Evolutionary conservation across 2,797 vertebrate genomes (phyloP).

Genomic region (Jordanella pulchra): DNA sequence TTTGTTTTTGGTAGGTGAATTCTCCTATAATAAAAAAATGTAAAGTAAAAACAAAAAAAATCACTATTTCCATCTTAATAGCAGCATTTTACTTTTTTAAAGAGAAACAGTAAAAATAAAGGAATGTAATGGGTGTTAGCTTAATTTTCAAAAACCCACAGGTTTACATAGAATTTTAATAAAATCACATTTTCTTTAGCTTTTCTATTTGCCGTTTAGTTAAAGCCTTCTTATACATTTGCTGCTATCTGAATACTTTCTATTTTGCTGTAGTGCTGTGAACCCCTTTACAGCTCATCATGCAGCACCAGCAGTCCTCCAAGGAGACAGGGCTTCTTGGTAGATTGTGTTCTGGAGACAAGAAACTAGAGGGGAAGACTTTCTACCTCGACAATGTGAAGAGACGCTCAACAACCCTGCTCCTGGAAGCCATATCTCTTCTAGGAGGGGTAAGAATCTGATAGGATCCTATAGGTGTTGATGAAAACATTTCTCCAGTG

Average conservation of each 20-base stretch:
- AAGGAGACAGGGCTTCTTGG: slow-evolving; percentile 56
- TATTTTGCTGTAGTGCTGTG: slow-evolving; percentile 8
- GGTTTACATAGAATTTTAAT: not conserved
- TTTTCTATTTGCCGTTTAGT: not conserved
- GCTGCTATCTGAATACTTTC: slow-evolving; percentile 17
- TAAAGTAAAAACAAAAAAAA: too few relatives aligned
- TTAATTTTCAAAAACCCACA: not conserved
- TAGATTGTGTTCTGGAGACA: slow-evolving; percentile 56
- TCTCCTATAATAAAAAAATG: too few relatives aligned
- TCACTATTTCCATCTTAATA: too few relatives aligned
- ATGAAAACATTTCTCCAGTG: not conserved
- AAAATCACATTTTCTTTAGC: not conserved
- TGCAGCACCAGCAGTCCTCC: slow-evolving; percentile 53
- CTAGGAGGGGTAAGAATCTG: slow-evolving; percentile 84
- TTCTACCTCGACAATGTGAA: slow-evolving; percentile 88
- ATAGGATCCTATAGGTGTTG: not conserved
- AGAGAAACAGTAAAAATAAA: not conserved
- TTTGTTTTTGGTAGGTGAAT: too few relatives aligned
- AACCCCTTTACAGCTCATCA: slow-evolving; percentile 36
- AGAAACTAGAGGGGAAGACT: slow-evolving; percentile 82
- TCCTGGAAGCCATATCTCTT: slow-evolving; percentile 77
- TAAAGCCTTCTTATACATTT: not conserved
- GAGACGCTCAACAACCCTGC: slow-evolving; percentile 73
- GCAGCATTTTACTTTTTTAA: too few relatives aligned
- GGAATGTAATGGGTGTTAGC: not conserved